Conservation (phyloP, 2,888 invertebrate species). For the Leptopterna dolabrata region DNA sequence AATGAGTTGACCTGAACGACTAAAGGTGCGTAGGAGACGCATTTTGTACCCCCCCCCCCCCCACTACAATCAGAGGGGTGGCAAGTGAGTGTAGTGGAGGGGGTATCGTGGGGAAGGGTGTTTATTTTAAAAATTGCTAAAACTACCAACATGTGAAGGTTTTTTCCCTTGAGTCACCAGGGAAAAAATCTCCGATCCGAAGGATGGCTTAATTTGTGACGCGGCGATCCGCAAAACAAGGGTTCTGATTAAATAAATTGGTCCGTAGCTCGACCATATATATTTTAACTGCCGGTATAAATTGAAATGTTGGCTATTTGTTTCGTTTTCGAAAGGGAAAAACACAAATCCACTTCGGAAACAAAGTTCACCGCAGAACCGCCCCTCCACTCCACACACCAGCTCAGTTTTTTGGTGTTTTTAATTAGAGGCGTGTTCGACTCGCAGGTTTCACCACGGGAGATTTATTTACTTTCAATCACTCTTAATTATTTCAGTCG, state of each 20-base stretch:
- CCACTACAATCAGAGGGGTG: no score
- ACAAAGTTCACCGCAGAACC: slow-evolving; percentile 14
- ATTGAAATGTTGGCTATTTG: slow-evolving; percentile 49
- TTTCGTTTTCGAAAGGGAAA: not conserved
- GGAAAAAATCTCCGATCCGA: not conserved
- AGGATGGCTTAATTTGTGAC: slow-evolving; percentile 10
- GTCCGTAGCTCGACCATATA: not conserved
- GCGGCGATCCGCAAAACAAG: slow-evolving; percentile 11
- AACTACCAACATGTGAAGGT: no score
- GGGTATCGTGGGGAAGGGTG: no score
- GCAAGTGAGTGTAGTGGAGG: no score
- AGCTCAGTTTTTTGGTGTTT: slow-evolving; percentile 24
- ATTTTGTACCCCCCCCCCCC: no score
- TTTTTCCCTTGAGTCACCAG: no score
- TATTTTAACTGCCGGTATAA: slow-evolving; percentile 40
- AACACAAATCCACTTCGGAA: not conserved
- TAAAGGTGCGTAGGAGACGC: no score
- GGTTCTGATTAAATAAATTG: slow-evolving; percentile 35
- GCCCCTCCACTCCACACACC: not conserved
- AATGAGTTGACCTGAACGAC: no score
- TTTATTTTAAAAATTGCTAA: no score
- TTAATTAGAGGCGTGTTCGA: slow-evolving; percentile 40
- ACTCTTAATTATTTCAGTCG: slow-evolving; percentile 49
- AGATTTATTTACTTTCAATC: slow-evolving; percentile 48
- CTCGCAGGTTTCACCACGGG: not conserved